Evolutionary conservation across 2,888 invertebrate genomes (phyloP).

Genomic region (Sphecodes monilicornis): DNA sequence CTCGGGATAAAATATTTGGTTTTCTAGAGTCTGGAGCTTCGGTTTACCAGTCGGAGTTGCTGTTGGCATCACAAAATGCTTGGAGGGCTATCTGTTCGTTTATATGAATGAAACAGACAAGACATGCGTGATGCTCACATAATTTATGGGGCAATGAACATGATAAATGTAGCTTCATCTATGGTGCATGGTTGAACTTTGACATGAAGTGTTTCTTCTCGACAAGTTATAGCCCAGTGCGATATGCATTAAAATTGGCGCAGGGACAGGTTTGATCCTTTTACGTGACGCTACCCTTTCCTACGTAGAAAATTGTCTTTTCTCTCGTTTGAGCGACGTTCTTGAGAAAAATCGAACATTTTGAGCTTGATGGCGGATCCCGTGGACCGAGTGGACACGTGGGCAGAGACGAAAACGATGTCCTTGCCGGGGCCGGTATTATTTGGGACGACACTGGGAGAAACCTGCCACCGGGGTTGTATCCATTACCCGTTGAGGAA

Average conservation of each 20-base stretch:
- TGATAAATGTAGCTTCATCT: no score
- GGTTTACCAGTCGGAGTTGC: no score
- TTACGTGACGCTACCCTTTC: neutral
- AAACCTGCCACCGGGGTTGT: slow-evolving; percentile 46
- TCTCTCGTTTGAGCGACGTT: neutral
- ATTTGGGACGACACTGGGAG: slow-evolving; percentile 44
- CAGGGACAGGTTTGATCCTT: neutral
- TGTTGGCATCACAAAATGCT: no score
- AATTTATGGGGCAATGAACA: no score
- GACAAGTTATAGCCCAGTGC: no score
- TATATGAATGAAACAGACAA: no score
- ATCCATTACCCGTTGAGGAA: slow-evolving; percentile 74
- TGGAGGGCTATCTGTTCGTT: no score
- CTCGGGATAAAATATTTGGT: no score
- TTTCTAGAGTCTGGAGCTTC: no score
- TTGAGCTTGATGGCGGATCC: neutral
- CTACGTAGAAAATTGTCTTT: neutral
- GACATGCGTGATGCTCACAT: no score
- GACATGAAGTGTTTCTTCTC: no score
- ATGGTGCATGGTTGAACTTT: no score
- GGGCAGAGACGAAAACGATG: neutral
- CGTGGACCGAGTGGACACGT: neutral
- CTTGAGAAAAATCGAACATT: neutral
- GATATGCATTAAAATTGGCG: neutral
- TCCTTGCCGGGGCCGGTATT: slow-evolving; percentile 24